Evolutionary conservation across 2,113 vertebrate species (phyloP).

Genomic region (Silurus asotus): DNA sequence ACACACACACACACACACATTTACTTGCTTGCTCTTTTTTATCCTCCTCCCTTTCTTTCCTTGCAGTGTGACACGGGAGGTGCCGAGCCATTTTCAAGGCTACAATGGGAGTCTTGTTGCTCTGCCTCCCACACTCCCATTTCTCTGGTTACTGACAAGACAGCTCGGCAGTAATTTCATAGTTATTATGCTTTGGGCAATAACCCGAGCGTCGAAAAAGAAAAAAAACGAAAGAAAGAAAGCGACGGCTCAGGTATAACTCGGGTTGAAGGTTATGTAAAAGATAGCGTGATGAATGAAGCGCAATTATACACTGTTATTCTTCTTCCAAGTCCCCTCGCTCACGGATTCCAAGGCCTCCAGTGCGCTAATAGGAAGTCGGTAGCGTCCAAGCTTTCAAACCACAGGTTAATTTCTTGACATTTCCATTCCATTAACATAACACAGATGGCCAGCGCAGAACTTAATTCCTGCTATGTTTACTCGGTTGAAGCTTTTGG

Average conservation of each 20-base stretch:
- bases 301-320: constrained; percentile 35
- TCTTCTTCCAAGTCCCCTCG: constrained; percentile 7
- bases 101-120: constrained; percentile 59
- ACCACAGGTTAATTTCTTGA: constrained; percentile 66
- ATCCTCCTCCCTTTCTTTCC: constrained; percentile 35
- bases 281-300: constrained; percentile 43
- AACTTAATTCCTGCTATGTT: constrained; percentile 70
- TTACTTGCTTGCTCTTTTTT: neutral
- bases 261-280: constrained; percentile 47
- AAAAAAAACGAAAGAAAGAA: constrained; percentile 32
- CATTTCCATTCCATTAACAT: constrained; percentile 60
- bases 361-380: constrained; percentile 19
- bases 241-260: constrained; percentile 40
- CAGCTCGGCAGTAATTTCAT: constrained; percentile 55
- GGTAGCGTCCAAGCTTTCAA: constrained; percentile 20
- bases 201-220: constrained; percentile 44
- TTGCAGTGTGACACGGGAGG: constrained; percentile 45
- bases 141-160: constrained; percentile 60
- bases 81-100: constrained; percentile 47
- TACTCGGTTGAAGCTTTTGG: constrained; percentile 60
- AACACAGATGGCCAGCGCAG: constrained; percentile 68
- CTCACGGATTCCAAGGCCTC: neutral
- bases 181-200: constrained; percentile 60
- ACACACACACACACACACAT: neutral
- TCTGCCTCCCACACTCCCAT: constrained; percentile 53